A percentile compares a stretch with the other conserved stretches of the same genome.
phyloP scores from a whole-genome alignment of 1,140 invertebrate species.

The Dreissena polymorpha region DNA sequence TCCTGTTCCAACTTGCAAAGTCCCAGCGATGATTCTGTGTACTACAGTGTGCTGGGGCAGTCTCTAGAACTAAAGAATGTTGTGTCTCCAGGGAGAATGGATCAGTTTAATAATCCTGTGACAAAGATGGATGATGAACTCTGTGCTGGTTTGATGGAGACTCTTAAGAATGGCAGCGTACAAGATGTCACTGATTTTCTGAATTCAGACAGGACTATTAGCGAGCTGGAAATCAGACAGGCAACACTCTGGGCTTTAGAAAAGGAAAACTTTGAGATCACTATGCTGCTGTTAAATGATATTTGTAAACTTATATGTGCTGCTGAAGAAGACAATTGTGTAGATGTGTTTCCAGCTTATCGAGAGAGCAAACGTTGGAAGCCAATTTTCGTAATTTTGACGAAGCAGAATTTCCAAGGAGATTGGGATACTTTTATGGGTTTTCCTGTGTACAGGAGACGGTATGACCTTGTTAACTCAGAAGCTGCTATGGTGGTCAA shows the following conservation, averaged over 20 bases:
- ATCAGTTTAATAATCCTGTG: neutral
- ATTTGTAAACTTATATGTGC: slow-evolving; percentile 36
- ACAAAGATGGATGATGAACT: slow-evolving; percentile 2
- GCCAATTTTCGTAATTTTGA: slow-evolving; percentile 37
- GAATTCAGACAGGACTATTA: slow-evolving; percentile 47
- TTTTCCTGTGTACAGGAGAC: slow-evolving; percentile 35
- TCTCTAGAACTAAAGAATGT: slow-evolving; percentile 29
- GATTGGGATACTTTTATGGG: slow-evolving; percentile 50
- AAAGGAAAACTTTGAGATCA: slow-evolving; percentile 23
- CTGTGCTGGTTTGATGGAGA: slow-evolving; percentile 18
- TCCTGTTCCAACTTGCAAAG: neutral
- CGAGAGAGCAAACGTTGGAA: slow-evolving; percentile 25
- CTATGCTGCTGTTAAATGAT: slow-evolving; percentile 41
- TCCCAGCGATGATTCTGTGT: slow-evolving; percentile 31
- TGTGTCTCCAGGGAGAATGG: neutral
- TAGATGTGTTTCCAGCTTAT: slow-evolving; percentile 50
- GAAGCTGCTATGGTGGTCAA: slow-evolving; percentile 35
- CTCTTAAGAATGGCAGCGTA: slow-evolving; percentile 39
- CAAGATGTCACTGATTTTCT: slow-evolving; percentile 31
- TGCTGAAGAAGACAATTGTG: slow-evolving; percentile 24
- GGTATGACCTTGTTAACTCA: slow-evolving; percentile 29
- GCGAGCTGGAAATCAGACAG: slow-evolving; percentile 42
- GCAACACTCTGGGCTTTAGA: slow-evolving; percentile 32
- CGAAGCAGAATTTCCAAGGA: slow-evolving; percentile 22
- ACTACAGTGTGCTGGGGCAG: slow-evolving; percentile 47